Percentiles rank a stretch among this genome's conserved stretches.
Evolutionary conservation across 2,888 invertebrate genomes (phyloP).

Genomic region (Acleris cristana): DNA sequence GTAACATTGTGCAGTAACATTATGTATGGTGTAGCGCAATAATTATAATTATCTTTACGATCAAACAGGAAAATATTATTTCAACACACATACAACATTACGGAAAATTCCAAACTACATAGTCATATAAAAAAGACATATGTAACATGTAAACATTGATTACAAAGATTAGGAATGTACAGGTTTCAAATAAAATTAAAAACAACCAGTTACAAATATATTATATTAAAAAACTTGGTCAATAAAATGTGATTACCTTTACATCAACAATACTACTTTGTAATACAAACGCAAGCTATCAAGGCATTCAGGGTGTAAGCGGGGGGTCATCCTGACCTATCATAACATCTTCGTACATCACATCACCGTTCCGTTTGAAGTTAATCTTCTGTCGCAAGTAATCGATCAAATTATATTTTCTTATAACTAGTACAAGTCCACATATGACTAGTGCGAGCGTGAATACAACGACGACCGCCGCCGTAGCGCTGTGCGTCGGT

Average conservation of each 20-base stretch:
- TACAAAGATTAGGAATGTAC: conserved; percentile 7
- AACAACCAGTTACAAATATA: conserved; percentile 32
- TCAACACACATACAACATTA: too few relatives aligned
- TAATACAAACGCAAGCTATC: conserved; percentile 36
- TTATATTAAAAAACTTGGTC: conserved; percentile 36
- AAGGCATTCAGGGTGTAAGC: conserved; percentile 66
- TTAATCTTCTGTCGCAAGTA: conserved; percentile 71
- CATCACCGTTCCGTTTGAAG: conserved; percentile 67
- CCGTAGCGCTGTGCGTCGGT: conserved; percentile 57
- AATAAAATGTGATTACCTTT: conserved; percentile 36
- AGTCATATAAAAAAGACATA: too few relatives aligned
- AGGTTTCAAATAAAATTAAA: conserved; percentile 33
- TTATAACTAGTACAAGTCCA: conserved; percentile 71
- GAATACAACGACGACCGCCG: conserved; percentile 66
- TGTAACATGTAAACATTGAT: too few relatives aligned
- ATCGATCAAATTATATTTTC: conserved; percentile 74
- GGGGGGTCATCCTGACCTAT: conserved; percentile 81
- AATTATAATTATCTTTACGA: too few relatives aligned
- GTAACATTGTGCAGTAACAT: too few relatives aligned
- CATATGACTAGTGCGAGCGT: conserved; percentile 68
- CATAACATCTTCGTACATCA: conserved; percentile 83
- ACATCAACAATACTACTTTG: conserved; percentile 29
- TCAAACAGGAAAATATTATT: too few relatives aligned
- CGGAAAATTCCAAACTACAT: too few relatives aligned
- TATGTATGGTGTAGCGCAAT: too few relatives aligned